These are phyloP conservation scores for Ectropis crepuscularia DNA, from an alignment of 2,888 invertebrate genomes.

Conservation along the genomic window DNA sequence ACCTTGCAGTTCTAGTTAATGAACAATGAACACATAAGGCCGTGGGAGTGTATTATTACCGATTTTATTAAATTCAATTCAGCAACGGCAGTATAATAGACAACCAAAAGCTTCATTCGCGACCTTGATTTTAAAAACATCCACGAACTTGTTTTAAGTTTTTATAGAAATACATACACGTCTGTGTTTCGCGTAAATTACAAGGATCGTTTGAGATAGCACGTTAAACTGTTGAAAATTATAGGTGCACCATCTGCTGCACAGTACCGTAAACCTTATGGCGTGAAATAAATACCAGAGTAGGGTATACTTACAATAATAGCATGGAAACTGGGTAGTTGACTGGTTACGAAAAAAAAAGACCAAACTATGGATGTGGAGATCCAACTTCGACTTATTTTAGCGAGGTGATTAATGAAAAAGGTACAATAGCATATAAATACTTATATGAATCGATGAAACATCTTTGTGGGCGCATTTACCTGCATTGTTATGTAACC, in stretches of 20 bases:
- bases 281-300: slow-evolving; percentile 40
- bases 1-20: slow-evolving; percentile 38
- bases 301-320: slow-evolving; percentile 22
- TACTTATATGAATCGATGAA: slow-evolving; percentile 42
- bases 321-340: slow-evolving; percentile 35
- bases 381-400: neutral
- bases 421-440: too few relatives aligned
- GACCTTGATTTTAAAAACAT: slow-evolving; percentile 10
- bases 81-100: slow-evolving; percentile 5
- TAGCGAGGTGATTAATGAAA: neutral
- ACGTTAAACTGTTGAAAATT: slow-evolving; percentile 27
- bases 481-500: slow-evolving; percentile 79
- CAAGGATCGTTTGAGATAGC: slow-evolving; percentile 9
- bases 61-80: slow-evolving; percentile 10
- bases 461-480: slow-evolving; percentile 52
- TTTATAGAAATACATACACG: neutral
- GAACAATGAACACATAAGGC: slow-evolving; percentile 17
- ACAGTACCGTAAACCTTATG: slow-evolving; percentile 46
- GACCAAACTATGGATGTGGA: neutral
- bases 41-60: slow-evolving; percentile 9
- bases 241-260: slow-evolving; percentile 44
- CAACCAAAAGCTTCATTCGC: slow-evolving; percentile 18
- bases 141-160: neutral
- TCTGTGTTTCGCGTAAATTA: slow-evolving; percentile 10
- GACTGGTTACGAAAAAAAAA: neutral